Evolutionary conservation across 2,888 invertebrate genomes (phyloP).

Genomic region (Scrobipalpa atriplicella): DNA sequence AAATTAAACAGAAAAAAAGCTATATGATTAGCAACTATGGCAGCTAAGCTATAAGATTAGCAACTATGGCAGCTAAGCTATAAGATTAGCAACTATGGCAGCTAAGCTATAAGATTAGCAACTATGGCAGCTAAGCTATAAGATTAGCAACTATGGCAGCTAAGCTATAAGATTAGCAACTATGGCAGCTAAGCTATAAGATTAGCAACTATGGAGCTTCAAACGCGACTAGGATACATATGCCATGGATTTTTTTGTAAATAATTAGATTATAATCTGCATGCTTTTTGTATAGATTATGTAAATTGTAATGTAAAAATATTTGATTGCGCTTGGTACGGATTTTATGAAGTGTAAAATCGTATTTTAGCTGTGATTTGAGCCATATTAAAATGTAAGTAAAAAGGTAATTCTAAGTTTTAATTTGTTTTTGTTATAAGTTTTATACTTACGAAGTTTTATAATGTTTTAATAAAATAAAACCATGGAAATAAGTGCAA

Average conservation of each 20-base stretch:
- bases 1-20: too few species aligned
- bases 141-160: not conserved
- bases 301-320: not conserved
- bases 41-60: not conserved
- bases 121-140: not conserved
- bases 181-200: not conserved
- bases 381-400: not conserved
- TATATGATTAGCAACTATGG: too few species aligned
- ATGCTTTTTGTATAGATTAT: not conserved
- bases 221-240: not conserved
- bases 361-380: not conserved
- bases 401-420: not conserved
- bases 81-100: not conserved
- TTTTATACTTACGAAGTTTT: slow-evolving; percentile 5
- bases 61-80: not conserved
- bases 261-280: not conserved
- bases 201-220: not conserved
- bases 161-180: not conserved
- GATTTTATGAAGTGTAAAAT: slow-evolving; percentile 24
- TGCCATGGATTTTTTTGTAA: not conserved
- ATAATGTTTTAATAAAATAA: slow-evolving; percentile 47
- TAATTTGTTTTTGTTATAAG: slow-evolving; percentile 3
- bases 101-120: not conserved
- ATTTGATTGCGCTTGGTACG: slow-evolving; percentile 5
- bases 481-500: slow-evolving; percentile 63